These are phyloP conservation scores for Ciona savignyi DNA, from an alignment of 23 tunicate species.

Conservation along the genomic window DNA sequence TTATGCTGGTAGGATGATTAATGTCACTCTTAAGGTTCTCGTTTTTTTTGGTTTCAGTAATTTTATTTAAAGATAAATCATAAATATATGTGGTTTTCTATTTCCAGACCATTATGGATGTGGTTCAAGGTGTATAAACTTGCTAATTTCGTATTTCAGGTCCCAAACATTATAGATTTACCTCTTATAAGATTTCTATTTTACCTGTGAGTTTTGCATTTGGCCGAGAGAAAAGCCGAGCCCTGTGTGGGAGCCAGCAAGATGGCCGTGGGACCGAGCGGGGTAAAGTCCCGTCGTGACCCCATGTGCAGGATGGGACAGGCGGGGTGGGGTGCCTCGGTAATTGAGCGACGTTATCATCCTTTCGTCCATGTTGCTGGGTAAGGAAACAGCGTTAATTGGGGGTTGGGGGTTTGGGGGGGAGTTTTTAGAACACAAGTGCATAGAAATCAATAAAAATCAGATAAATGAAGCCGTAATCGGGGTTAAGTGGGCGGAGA, in stretches of 20 bases:
- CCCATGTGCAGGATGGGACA: conserved; percentile 3
- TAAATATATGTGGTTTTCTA: neutral
- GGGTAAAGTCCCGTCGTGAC: neutral
- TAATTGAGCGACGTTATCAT: neutral
- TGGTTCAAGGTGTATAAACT: neutral
- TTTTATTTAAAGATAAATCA: too few relatives aligned
- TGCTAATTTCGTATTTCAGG: too few relatives aligned
- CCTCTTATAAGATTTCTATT: too few relatives aligned
- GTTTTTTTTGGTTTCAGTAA: too few relatives aligned
- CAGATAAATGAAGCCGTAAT: neutral
- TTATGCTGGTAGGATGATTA: too few relatives aligned
- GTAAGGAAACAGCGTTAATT: neutral
- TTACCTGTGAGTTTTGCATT: conserved; percentile 11
- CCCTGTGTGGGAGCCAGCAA: conserved; percentile 15
- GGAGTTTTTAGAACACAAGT: neutral
- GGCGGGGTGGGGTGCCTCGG: conserved; percentile 11
- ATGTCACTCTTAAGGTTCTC: too few relatives aligned
- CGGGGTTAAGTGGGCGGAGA: too few relatives aligned
- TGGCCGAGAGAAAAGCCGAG: conserved; percentile 27
- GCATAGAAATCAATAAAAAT: neutral
- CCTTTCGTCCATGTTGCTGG: conserved; percentile 1
- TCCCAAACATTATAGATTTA: too few relatives aligned
- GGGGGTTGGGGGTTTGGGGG: neutral
- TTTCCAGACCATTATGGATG: conserved; percentile 11
- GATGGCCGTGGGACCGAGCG: conserved; percentile 3